Base-by-base conservation (phyloP, 2,113 vertebrate genomes). In the Phrynocephalus versicolor region DNA sequence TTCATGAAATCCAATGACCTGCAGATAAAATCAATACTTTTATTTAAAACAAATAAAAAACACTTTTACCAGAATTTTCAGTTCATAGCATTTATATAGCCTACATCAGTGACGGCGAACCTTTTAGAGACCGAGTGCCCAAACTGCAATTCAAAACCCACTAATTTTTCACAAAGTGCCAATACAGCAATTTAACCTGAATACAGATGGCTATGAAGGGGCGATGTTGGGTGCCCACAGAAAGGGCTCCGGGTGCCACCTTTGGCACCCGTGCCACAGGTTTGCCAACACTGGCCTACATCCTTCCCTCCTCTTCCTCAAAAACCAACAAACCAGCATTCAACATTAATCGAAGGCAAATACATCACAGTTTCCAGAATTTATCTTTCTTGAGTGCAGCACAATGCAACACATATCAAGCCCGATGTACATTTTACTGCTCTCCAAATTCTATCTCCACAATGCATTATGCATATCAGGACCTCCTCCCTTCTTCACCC, bases 1-100 rank as follows among this genome's bases (percentile, higher is more conserved):
- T 94, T 95, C 92, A 99, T 92, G 71, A 98, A 97, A 91, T 99
- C 98, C 87, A 96, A 87, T 0, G 98, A 98, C 94, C 98, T 99
- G 89, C 89, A 94, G 96, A 76, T 39, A 92, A 94, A 45, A 93
- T 35, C 2, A 89, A 91, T 37, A 85, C 1, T 33, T 37, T 93
- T 74, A 95, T 57, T 82, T 10, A 51, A 51, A 60, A 76, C 6
- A 8, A 73, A 41, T 21, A 15, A 64, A 45, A 14, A 65, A 18
- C 70, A 71, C 10, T 19, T 14, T 33, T 81, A 2, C 1, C 16
- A 2, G 45, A 51, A 51, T 51, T 21, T 87, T 19, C 27, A 85
- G 41, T 27, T 62, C 7, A 35, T 2, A 5, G 58, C 16, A 16
- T 6, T 85, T 7, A 64, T 72, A 67, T 85, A 6, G 19, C 7